A percentile compares a stretch with the other conserved stretches of the same genome.
phyloP scores from a whole-genome alignment of 2,888 invertebrate genomes.

The Nomada lathburiana region DNA sequence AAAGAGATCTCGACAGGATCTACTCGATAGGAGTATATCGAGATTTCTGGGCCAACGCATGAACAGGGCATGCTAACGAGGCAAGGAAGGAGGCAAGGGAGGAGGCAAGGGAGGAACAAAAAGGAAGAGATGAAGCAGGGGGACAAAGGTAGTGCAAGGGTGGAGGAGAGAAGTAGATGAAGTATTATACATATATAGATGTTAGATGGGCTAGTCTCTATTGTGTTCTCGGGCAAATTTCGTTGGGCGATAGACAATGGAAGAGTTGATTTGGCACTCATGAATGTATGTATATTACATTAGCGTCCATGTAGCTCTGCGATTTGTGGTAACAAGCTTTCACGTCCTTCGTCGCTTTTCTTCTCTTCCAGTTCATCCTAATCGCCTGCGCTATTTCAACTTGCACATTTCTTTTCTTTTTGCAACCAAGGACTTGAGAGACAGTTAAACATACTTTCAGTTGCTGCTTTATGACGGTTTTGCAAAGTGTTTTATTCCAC shows the following conservation, averaged over 20 bases:
- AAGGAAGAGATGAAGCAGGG: conserved; percentile 4
- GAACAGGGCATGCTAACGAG: conserved; percentile 46
- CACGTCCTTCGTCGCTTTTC: conserved; percentile 32
- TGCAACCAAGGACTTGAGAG: too few species aligned
- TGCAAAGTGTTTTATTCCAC: conserved; percentile 6
- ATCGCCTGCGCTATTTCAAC: conserved; percentile 10
- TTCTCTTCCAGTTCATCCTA: conserved; percentile 16
- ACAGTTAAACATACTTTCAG: too few species aligned
- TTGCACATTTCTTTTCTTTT: neutral
- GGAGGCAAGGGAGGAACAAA: neutral
- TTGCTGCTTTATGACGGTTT: neutral
- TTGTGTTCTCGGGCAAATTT: conserved; percentile 73
- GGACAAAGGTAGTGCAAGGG: conserved; percentile 18
- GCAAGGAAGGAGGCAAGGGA: neutral
- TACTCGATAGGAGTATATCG: conserved; percentile 64
- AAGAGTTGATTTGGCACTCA: conserved; percentile 74
- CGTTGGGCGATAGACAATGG: conserved; percentile 66
- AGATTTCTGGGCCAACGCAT: conserved; percentile 65
- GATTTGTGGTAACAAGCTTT: conserved; percentile 69
- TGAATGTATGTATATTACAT: conserved; percentile 76
- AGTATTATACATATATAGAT: conserved; percentile 16
- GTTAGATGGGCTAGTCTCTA: conserved; percentile 49
- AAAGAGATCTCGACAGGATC: conserved; percentile 8
- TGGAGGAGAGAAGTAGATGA: conserved; percentile 41
- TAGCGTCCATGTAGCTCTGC: conserved; percentile 63